Conservation (phyloP, 2,888 invertebrate genomes). For the Caradrina clavipalpis region DNA sequence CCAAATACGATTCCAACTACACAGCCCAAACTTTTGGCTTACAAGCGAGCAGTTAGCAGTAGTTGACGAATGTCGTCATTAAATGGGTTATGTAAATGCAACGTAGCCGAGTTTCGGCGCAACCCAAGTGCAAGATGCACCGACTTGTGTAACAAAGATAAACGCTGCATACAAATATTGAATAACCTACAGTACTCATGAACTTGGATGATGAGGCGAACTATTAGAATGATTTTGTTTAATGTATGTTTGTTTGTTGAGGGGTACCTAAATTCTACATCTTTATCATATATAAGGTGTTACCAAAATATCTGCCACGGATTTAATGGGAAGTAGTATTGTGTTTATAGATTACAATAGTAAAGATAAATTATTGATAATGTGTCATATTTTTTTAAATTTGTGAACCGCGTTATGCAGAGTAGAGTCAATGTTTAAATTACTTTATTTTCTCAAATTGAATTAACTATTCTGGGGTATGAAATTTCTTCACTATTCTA, state of each 20-base stretch:
- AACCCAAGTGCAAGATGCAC: slow-evolving; percentile 48
- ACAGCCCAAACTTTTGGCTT: slow-evolving; percentile 4
- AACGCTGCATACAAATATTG: slow-evolving; percentile 53
- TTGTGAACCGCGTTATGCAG: too few relatives aligned
- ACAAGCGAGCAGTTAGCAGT: slow-evolving; percentile 43
- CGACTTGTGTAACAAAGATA: slow-evolving; percentile 46
- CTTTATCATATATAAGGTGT: neutral
- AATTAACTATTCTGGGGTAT: too few relatives aligned
- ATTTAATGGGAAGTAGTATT: too few relatives aligned
- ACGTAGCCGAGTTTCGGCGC: slow-evolving; percentile 51
- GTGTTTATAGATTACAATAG: too few relatives aligned
- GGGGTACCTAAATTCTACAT: neutral
- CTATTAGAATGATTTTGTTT: slow-evolving; percentile 5
- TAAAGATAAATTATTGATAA: too few relatives aligned
- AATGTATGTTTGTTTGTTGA: neutral
- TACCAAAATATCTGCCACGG: too few relatives aligned
- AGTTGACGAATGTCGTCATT: slow-evolving; percentile 60
- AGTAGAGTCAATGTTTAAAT: too few relatives aligned
- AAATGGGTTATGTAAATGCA: slow-evolving; percentile 80
- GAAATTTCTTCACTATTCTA: too few relatives aligned
- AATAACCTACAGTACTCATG: slow-evolving; percentile 25
- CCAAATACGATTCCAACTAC: neutral
- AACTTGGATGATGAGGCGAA: slow-evolving; percentile 8
- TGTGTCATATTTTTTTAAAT: too few relatives aligned
- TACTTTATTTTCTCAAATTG: too few relatives aligned